phyloP scores from a whole-genome alignment of 2,113 vertebrate genomes.

The Halichoerus grypus region DNA sequence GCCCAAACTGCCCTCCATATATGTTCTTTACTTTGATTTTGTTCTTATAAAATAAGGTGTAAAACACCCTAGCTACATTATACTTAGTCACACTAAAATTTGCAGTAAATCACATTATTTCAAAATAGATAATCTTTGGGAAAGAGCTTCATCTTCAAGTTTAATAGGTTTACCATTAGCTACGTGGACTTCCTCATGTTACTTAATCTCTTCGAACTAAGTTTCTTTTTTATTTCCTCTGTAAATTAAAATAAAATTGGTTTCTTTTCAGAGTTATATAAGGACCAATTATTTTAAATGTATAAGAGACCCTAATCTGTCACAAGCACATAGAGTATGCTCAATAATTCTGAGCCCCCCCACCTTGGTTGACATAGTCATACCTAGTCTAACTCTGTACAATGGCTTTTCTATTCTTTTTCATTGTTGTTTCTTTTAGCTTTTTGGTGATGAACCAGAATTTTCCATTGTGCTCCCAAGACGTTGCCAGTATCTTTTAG shows the following conservation, averaged over 20 bases:
- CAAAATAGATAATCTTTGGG: background rate
- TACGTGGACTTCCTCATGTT: background rate
- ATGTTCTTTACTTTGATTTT: background rate
- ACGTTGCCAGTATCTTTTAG: constrained; percentile 80
- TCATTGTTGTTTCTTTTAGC: constrained; percentile 40
- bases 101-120: background rate
- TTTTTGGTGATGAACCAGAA: constrained; percentile 1
- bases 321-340: background rate
- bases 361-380: background rate
- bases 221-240: background rate
- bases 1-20: background rate
- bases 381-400: constrained; percentile 84
- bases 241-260: background rate
- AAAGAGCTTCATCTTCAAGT: background rate
- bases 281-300: background rate
- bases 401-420: constrained; percentile 61
- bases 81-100: background rate
- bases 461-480: constrained; percentile 44
- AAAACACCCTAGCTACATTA: background rate
- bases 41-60: background rate
- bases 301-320: background rate
- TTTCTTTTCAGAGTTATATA: background rate
- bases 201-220: background rate
- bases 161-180: background rate
- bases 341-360: background rate